phyloP scores from a whole-genome alignment of 2,888 invertebrate genomes.

The Exephanes ischioxanthus region DNA sequence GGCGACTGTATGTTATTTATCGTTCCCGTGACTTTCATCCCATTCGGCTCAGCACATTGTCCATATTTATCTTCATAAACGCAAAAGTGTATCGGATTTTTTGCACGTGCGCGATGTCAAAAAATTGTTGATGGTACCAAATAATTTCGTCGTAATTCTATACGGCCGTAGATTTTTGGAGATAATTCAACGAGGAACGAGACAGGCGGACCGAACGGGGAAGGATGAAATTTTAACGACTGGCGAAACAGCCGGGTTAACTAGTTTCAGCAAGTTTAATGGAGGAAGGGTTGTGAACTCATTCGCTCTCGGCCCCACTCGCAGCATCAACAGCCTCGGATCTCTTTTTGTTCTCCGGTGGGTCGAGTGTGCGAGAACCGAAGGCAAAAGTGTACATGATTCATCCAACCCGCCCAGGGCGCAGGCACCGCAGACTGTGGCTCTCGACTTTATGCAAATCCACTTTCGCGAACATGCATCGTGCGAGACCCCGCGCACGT shows the following conservation, averaged over 20 bases:
- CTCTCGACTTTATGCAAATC: conserved; percentile 17
- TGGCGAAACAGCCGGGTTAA: conserved; percentile 53
- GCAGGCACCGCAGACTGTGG: neutral
- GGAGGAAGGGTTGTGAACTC: conserved; percentile 44
- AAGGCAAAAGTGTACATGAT: conserved; percentile 21
- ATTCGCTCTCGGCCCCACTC: conserved; percentile 21
- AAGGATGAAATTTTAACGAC: conserved; percentile 62
- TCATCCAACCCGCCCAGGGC: neutral
- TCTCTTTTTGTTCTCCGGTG: conserved; percentile 9
- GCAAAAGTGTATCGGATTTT: neutral
- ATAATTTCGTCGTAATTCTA: neutral
- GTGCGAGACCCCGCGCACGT: conserved; percentile 6
- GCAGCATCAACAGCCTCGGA: neutral
- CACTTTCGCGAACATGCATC: conserved; percentile 3
- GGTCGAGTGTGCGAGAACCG: neutral
- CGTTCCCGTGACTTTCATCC: neutral
- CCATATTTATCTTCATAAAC: neutral
- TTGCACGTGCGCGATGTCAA: neutral
- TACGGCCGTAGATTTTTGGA: conserved; percentile 27
- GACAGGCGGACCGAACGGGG: neutral
- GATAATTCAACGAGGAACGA: conserved; percentile 25
- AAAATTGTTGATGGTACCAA: neutral
- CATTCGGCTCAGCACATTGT: neutral
- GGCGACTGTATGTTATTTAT: neutral
- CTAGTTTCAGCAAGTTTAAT: conserved; percentile 57